phyloP scores from a whole-genome alignment of 2,113 vertebrate genomes.

The Otolemur garnettii region DNA sequence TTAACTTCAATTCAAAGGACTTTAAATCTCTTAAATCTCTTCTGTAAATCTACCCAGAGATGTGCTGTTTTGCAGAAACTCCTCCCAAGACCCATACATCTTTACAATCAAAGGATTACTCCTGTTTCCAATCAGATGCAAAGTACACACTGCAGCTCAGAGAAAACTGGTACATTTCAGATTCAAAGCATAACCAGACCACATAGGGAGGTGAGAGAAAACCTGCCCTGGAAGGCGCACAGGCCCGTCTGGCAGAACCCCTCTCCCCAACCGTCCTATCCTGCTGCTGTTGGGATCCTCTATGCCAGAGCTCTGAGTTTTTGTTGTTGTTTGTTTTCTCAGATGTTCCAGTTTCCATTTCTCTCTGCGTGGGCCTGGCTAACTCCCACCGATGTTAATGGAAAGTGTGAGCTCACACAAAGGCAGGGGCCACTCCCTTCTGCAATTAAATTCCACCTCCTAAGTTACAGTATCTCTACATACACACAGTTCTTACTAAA shows the following conservation, averaged over 20 bases:
- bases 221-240: too few species aligned
- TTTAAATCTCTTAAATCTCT: conserved; percentile 61
- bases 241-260: fast-evolving
- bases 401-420: background rate
- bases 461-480: background rate
- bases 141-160: background rate
- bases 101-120: background rate
- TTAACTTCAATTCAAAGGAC: background rate
- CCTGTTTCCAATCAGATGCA: background rate
- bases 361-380: background rate
- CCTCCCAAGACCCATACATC: background rate
- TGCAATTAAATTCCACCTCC: background rate
- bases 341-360: background rate
- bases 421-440: background rate
- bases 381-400: background rate
- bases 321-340: background rate
- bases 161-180: background rate
- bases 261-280: fast-evolving
- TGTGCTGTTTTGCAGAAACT: background rate
- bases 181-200: background rate
- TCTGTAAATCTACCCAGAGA: background rate
- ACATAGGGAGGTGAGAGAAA: background rate
- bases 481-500: background rate
- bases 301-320: background rate
- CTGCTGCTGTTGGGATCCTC: background rate